Percentiles rank a stretch among this genome's conserved stretches.
phyloP scores from a whole-genome alignment of 2,113 vertebrate species.

The Menura novaehollandiae region DNA sequence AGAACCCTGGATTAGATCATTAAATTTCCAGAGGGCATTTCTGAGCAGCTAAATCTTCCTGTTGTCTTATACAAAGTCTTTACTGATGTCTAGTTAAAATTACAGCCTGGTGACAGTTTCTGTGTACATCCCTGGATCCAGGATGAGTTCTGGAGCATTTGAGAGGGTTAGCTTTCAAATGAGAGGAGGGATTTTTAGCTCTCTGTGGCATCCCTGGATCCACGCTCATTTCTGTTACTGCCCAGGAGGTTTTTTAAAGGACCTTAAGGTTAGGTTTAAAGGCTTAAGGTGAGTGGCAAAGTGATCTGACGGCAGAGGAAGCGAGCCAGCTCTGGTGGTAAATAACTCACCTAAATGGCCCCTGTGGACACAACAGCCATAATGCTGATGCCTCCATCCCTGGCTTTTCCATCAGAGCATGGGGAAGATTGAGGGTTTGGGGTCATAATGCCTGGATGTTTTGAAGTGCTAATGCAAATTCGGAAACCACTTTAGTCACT shows the following conservation, averaged over 20 bases:
- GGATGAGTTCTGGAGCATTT: background rate
- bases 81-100: too few relatives aligned
- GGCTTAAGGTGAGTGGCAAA: background rate
- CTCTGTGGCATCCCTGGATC: background rate
- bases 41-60: background rate
- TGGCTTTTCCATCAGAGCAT: background rate
- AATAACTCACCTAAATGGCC: background rate
- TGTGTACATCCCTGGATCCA: accelerated
- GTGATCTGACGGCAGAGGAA: background rate
- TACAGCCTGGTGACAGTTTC: background rate
- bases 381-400: background rate
- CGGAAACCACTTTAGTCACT: background rate
- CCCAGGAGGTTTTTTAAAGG: background rate
- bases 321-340: background rate
- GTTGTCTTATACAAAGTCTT: background rate
- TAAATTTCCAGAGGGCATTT: background rate
- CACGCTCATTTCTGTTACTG: background rate
- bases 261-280: too few relatives aligned
- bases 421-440: background rate
- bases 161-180: background rate
- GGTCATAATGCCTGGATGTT: background rate
- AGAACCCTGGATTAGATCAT: background rate
- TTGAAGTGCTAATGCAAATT: background rate
- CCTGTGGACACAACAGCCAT: background rate
- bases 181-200: background rate